A percentile compares a stretch with the other conserved stretches of the same genome.
Evolutionary conservation across 2,797 vertebrate species (phyloP).

Genomic region (Arrhamphus sclerolepis): DNA sequence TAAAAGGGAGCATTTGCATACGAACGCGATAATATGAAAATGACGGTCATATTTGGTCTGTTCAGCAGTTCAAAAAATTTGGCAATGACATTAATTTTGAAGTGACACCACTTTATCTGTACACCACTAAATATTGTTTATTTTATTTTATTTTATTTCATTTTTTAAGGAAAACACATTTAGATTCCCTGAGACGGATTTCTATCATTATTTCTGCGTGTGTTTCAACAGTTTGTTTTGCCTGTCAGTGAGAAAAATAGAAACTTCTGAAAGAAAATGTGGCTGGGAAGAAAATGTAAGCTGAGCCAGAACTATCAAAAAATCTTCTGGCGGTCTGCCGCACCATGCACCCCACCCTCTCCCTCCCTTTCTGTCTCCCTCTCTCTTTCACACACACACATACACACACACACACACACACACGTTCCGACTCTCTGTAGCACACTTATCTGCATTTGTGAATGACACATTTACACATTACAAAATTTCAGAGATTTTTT

Average conservation of each 20-base stretch:
- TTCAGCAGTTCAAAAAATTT: too few relatives aligned
- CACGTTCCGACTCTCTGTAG: background rate
- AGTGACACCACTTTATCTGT: too few relatives aligned
- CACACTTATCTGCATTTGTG: background rate
- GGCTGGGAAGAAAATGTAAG: constrained; percentile 33
- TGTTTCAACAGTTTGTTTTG: constrained; percentile 41
- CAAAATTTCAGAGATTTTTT: too few relatives aligned
- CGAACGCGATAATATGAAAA: background rate
- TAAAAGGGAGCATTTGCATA: background rate
- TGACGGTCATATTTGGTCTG: background rate
- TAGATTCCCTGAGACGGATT: background rate
- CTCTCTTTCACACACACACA: too few relatives aligned
- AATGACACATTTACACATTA: too few relatives aligned
- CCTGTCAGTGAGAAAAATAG: background rate
- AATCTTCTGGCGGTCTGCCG: constrained; percentile 23
- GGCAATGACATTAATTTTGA: too few relatives aligned
- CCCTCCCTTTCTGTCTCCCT: too few relatives aligned
- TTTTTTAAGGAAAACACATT: background rate
- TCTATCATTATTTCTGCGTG: background rate
- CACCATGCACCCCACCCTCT: background rate
- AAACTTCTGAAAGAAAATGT: background rate
- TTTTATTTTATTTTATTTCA: too few relatives aligned
- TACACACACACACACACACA: background rate
- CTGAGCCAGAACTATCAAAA: constrained; percentile 29
- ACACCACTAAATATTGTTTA: too few relatives aligned